Evolutionary conservation across 1,140 invertebrate species (phyloP).

Genomic region (Penaeus japonicus): DNA sequence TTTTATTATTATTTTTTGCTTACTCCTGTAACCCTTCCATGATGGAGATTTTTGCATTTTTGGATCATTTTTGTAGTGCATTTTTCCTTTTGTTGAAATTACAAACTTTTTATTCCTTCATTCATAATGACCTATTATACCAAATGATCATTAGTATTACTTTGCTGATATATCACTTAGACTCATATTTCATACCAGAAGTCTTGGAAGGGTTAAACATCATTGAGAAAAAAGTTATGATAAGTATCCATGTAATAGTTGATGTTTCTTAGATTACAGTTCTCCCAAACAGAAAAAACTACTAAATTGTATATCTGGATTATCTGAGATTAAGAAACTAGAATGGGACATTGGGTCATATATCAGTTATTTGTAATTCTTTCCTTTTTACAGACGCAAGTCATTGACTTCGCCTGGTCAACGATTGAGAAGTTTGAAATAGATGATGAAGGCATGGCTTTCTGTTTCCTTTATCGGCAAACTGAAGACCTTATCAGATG

Average conservation of each 20-base stretch:
- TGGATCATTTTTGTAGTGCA: no score
- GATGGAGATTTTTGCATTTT: no score
- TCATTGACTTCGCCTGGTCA: conserved; percentile 85
- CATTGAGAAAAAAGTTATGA: neutral
- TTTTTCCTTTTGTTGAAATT: no score
- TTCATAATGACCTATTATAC: no score
- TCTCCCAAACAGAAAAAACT: neutral
- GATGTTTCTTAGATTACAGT: neutral
- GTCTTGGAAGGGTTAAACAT: no score
- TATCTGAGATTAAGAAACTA: neutral
- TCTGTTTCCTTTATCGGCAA: conserved; percentile 86
- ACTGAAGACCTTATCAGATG: conserved; percentile 82
- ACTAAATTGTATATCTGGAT: neutral
- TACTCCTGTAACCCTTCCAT: no score
- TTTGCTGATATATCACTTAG: no score
- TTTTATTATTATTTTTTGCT: no score
- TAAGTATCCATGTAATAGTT: neutral
- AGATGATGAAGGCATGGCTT: conserved; percentile 89
- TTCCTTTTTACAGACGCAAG: conserved; percentile 70
- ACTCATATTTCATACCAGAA: no score
- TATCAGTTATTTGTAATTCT: neutral
- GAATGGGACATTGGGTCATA: neutral
- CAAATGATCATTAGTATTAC: no score
- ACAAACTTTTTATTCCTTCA: no score
- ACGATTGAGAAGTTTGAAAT: conserved; percentile 83